These are phyloP conservation scores for Collichthys lucidus DNA, from an alignment of 2,113 vertebrate species.

Conservation along the genomic window DNA sequence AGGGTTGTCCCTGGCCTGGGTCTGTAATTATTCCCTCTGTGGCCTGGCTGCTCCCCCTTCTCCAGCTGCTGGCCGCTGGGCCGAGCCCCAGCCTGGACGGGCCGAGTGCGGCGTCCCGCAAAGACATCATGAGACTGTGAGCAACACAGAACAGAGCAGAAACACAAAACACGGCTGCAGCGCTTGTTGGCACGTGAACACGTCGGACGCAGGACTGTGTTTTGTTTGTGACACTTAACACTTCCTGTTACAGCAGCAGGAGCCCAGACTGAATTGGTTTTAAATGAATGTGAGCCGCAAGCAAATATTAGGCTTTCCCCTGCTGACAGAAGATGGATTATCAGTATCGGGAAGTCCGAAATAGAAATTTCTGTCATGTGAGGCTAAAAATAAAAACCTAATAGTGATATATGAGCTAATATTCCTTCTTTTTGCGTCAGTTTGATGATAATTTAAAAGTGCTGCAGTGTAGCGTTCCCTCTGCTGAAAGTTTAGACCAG, in stretches of 20 bases:
- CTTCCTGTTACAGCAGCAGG: not conserved
- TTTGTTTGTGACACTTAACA: slow-evolving; percentile 6
- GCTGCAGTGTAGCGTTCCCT: not conserved
- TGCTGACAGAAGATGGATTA: not conserved
- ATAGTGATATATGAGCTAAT: too few relatives aligned
- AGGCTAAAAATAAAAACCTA: too few relatives aligned
- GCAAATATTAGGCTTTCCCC: not conserved
- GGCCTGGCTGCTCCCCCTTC: slow-evolving; percentile 69
- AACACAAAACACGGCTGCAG: slow-evolving; percentile 28
- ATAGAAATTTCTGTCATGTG: not conserved
- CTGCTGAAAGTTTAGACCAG: not conserved
- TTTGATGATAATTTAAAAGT: not conserved
- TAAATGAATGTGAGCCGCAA: not conserved
- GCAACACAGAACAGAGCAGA: slow-evolving; percentile 45
- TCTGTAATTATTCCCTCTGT: slow-evolving; percentile 76
- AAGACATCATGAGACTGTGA: slow-evolving; percentile 41
- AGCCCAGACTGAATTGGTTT: not conserved
- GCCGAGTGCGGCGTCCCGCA: slow-evolving; percentile 61
- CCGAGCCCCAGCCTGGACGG: slow-evolving; percentile 47
- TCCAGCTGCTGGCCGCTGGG: slow-evolving; percentile 52
- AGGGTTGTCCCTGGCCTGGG: slow-evolving; percentile 62
- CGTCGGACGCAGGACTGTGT: not conserved
- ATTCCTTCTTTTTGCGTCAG: too few relatives aligned
- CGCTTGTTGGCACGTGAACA: slow-evolving; percentile 13
- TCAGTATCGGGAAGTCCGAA: not conserved